A percentile compares a stretch with the other conserved stretches of the same genome.
Conservation (phyloP, 2,797 vertebrate species). For the Gymnoscopelus braueri region DNA sequence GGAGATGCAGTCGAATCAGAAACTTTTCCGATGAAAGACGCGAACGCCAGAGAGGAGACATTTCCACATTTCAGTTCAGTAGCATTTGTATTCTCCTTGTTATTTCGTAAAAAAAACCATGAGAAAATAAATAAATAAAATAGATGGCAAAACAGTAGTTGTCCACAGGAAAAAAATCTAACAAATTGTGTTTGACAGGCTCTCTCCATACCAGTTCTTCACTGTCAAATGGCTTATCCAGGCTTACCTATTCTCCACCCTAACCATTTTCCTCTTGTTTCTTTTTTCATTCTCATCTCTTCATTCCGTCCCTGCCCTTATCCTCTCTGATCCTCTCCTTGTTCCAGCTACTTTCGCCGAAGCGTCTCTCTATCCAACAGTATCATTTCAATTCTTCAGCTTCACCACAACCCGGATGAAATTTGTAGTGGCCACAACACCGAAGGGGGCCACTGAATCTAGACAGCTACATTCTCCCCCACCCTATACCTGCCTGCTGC, state of each 20-base stretch:
- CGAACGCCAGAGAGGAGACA: constrained; percentile 8
- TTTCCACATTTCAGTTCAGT: constrained; percentile 18
- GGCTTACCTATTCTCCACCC: constrained; percentile 76
- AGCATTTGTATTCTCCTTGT: constrained; percentile 50
- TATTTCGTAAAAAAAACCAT: constrained; percentile 47
- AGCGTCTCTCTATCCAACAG: constrained; percentile 69
- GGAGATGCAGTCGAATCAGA: constrained; percentile 53
- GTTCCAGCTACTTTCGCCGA: constrained; percentile 63
- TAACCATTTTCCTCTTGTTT: constrained; percentile 76
- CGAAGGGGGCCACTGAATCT: background rate
- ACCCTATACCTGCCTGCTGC: constrained; percentile 29
- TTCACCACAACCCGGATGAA: constrained; percentile 59
- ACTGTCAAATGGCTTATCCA: constrained; percentile 79
- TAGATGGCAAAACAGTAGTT: constrained; percentile 40
- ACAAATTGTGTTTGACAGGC: constrained; percentile 60
- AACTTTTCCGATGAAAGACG: constrained; percentile 47
- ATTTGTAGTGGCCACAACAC: constrained; percentile 50
- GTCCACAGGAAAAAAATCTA: constrained; percentile 68
- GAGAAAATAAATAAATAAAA: background rate
- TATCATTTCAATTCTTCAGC: constrained; percentile 76
- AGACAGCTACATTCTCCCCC: constrained; percentile 5
- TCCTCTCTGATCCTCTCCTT: constrained; percentile 74
- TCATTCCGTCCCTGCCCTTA: constrained; percentile 72
- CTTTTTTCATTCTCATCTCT: constrained; percentile 71
- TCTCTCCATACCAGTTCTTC: constrained; percentile 67